Evolutionary conservation across 2,797 vertebrate species (phyloP), one percentile per base, ranked within the genome.

Genomic region (Spea hammondii): DNA sequence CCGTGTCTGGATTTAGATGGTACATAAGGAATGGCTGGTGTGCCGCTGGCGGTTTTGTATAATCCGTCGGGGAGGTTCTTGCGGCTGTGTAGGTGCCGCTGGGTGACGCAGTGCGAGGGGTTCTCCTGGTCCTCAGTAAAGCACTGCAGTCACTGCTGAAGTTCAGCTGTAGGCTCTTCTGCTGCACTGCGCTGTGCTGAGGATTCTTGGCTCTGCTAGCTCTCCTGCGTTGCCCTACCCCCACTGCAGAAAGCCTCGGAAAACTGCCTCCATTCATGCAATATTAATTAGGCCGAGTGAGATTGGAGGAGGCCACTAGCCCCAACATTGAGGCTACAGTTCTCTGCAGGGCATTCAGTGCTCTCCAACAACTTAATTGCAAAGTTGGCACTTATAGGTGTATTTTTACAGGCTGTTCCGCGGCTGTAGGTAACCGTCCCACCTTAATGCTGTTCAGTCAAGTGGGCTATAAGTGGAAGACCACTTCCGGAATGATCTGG

Each of bases 181-280:
- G 17, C 69, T 82, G 79, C 74, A 82, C 64, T 82, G 79, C 79
- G 75, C 79, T 74, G 54, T 69, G 62, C 79, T 64, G 47, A 46
- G 5, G 54, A 5, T 53, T 77, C 79, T 77, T 82, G 75, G 79
- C 79, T 77, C 55, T 7, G 45, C 74, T 46, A 67, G 64, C n/a
- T 51, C 74, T 77, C 51, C 32, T 48, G 17, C 53, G 32, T 67
- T 65, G 17, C 73, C 65, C 69, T 67, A 44, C 79, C 75, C 65
- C 79, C 79, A 74, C 55, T 73, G 59, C 65, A 53, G 47, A 74
- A 72, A 74, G 57, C 59, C 14, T 62, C 54, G 69, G 66, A 77
- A 77, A 72, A 65, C 55, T 44, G 69, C 72, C 79, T 82, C 75
- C 45, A 77, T 77, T 82, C 74, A 82, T 82, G 79, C 79, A 82